Percentiles rank a stretch among this genome's conserved stretches.
phyloP scores from a whole-genome alignment of 2,797 vertebrate species.

The Psittacula echo region DNA sequence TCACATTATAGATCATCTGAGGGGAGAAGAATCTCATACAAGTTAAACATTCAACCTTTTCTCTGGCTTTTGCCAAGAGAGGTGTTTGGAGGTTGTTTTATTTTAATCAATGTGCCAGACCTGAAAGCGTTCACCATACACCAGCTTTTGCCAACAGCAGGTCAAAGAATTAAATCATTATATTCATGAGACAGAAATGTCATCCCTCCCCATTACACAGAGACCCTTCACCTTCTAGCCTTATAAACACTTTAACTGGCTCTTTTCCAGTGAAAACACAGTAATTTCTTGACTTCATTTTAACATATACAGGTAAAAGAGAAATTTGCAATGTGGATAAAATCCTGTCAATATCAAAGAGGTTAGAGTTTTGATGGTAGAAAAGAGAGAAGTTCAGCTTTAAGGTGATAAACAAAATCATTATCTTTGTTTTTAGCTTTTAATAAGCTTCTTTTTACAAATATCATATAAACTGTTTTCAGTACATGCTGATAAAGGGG shows the following conservation, averaged over 20 bases:
- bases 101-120: slow-evolving; percentile 54
- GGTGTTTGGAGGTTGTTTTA: not conserved
- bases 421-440: not conserved
- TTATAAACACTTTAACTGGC: slow-evolving; percentile 49
- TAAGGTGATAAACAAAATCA: not conserved
- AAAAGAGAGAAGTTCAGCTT: not conserved
- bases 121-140: slow-evolving; percentile 33
- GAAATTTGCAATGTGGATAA: not conserved
- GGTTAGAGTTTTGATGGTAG: not conserved
- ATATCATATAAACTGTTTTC: not conserved
- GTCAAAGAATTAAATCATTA: slow-evolving; percentile 72
- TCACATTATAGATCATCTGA: slow-evolving; percentile 35
- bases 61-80: slow-evolving; percentile 28
- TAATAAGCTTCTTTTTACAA: not conserved
- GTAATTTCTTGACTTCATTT: not conserved
- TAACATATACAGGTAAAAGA: not conserved
- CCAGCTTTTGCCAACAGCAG: slow-evolving; percentile 54
- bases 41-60: slow-evolving; percentile 32
- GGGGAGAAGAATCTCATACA: not conserved
- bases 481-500: not conserved
- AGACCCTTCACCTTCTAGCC: slow-evolving; percentile 47
- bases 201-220: slow-evolving; percentile 40
- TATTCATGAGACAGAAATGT: slow-evolving; percentile 67
- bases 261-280: slow-evolving; percentile 31
- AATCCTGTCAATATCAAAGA: not conserved